phyloP scores from a whole-genome alignment of 1,140 invertebrate species.

The Steinernema khuongi region DNA sequence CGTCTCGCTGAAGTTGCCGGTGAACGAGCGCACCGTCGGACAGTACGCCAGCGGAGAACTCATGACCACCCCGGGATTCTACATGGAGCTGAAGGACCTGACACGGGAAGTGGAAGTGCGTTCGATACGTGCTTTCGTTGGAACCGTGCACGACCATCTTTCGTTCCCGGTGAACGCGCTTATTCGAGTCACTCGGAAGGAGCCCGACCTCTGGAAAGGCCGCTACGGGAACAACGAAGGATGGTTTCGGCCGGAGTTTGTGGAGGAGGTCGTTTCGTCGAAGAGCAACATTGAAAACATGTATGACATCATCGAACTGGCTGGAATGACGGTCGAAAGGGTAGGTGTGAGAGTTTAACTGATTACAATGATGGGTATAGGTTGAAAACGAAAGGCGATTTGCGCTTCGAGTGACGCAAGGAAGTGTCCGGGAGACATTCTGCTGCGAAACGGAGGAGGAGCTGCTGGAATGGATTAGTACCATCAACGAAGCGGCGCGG shows the following conservation, averaged over 20 bases:
- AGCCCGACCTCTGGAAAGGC: constrained; percentile 52
- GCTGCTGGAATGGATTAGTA: constrained; percentile 45
- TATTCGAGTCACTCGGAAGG: constrained; percentile 48
- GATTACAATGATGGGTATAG: background rate
- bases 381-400: constrained; percentile 20
- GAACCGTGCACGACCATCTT: constrained; percentile 37
- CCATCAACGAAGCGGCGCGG: constrained; percentile 38
- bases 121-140: constrained; percentile 46
- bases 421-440: constrained; percentile 45
- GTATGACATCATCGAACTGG: constrained; percentile 54
- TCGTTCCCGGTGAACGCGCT: constrained; percentile 47
- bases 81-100: constrained; percentile 54
- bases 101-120: constrained; percentile 50
- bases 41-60: constrained; percentile 32
- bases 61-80: constrained; percentile 41
- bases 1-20: constrained; percentile 50
- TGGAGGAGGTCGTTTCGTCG: constrained; percentile 40
- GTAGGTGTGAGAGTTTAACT: background rate
- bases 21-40: constrained; percentile 52
- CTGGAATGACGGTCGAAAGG: constrained; percentile 44
- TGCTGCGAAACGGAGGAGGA: constrained; percentile 49
- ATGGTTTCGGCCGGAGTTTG: constrained; percentile 55
- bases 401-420: constrained; percentile 41
- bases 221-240: constrained; percentile 41
- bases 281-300: constrained; percentile 32